Percentiles rank a stretch among this genome's conserved stretches.
Conservation (phyloP, 2,888 invertebrate species). For the Stenodera caucasica region DNA sequence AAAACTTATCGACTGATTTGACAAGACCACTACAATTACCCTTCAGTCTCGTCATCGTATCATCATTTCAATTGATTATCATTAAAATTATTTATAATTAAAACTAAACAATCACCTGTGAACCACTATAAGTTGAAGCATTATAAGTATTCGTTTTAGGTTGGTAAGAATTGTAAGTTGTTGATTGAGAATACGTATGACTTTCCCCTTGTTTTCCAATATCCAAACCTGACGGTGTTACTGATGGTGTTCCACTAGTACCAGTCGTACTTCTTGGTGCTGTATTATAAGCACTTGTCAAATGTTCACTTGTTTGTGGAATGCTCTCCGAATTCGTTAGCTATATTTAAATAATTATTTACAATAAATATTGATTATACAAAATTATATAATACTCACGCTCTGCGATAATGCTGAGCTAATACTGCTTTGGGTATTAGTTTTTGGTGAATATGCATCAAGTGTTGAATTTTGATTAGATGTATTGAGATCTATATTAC, state of each 20-base stretch:
- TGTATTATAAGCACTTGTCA: slow-evolving; percentile 51
- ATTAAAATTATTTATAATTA: neutral
- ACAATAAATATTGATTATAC: neutral
- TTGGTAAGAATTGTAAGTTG: slow-evolving; percentile 54
- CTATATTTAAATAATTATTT: slow-evolving; percentile 37
- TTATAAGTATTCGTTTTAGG: slow-evolving; percentile 49
- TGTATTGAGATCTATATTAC: slow-evolving; percentile 51
- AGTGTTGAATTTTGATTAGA: slow-evolving; percentile 58
- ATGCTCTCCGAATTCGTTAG: slow-evolving; percentile 53
- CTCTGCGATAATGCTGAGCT: slow-evolving; percentile 54
- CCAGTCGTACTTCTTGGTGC: slow-evolving; percentile 52
- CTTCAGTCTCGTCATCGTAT: slow-evolving; percentile 48
- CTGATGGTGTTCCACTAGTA: slow-evolving; percentile 42
- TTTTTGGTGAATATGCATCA: slow-evolving; percentile 54
- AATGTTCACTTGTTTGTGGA: slow-evolving; percentile 53
- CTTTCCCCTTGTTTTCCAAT: slow-evolving; percentile 50
- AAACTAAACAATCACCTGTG: slow-evolving; percentile 41
- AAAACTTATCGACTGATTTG: slow-evolving; percentile 33
- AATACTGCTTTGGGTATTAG: slow-evolving; percentile 54
- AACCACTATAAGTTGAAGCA: slow-evolving; percentile 45
- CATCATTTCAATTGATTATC: slow-evolving; percentile 36
- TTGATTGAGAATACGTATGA: slow-evolving; percentile 55
- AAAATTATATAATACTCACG: slow-evolving; percentile 39
- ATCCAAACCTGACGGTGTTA: slow-evolving; percentile 41
- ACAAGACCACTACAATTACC: slow-evolving; percentile 15